Percentiles rank a stretch among this genome's conserved stretches.
These are phyloP conservation scores for Eupithecia centaureata DNA, from an alignment of 2,888 invertebrate species.

Conservation along the genomic window DNA sequence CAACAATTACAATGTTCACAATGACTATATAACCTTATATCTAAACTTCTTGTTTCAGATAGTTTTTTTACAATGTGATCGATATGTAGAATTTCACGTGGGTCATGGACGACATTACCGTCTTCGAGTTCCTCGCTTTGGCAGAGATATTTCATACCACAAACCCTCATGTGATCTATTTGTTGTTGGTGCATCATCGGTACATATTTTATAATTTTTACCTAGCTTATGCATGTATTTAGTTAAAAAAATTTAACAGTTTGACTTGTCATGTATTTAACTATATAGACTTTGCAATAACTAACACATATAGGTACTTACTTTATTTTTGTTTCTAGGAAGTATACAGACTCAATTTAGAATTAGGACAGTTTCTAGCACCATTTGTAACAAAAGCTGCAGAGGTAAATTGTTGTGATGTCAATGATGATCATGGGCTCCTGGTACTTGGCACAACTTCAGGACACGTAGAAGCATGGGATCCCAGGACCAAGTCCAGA, in stretches of 20 bases:
- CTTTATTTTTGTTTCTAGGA: constrained; percentile 85
- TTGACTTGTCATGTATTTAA: not conserved
- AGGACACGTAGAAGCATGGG: constrained; percentile 98
- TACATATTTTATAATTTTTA: constrained; percentile 63
- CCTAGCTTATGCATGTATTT: too few species aligned
- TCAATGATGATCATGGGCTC: constrained; percentile 95
- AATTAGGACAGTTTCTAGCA: constrained; percentile 96
- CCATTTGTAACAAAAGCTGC: constrained; percentile 90
- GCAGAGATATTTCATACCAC: constrained; percentile 96
- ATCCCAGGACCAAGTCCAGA: constrained; percentile 91
- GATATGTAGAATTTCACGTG: constrained; percentile 98
- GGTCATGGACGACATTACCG: constrained; percentile 96
- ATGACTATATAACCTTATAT: not conserved
- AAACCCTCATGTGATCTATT: constrained; percentile 95
- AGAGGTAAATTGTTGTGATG: constrained; percentile 91
- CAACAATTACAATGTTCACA: not conserved
- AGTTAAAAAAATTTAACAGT: too few species aligned
- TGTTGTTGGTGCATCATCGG: constrained; percentile 93
- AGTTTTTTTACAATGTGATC: constrained; percentile 91
- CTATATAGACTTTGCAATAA: not conserved
- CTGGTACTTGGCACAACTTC: constrained; percentile 94
- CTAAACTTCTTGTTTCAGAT: constrained; percentile 84
- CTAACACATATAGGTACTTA: not conserved
- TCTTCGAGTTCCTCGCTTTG: constrained; percentile 96
- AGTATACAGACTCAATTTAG: constrained; percentile 96